A percentile compares a stretch with the other conserved stretches of the same genome.
Evolutionary conservation across 2,113 vertebrate species (phyloP).

Genomic region (Brachyistius frenatus): DNA sequence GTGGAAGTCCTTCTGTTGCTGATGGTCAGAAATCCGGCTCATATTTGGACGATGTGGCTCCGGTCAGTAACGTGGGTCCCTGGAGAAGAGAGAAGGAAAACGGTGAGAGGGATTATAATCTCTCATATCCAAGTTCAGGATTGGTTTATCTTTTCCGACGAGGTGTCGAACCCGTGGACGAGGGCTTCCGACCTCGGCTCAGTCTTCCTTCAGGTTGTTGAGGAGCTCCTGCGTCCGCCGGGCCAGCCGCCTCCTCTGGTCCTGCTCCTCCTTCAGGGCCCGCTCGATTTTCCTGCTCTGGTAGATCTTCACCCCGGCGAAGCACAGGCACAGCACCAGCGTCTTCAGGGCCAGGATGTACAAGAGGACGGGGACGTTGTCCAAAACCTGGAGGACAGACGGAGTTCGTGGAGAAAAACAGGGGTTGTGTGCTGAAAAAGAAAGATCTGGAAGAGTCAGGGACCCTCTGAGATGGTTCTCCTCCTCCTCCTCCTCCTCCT

Average conservation of each 20-base stretch:
- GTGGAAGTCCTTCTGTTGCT: background rate
- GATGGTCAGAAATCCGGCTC: background rate
- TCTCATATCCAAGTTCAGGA: too few relatives aligned
- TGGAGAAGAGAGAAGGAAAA: constrained; percentile 8
- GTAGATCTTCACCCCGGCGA: constrained; percentile 93
- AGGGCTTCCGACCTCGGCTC: constrained; percentile 29
- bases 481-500: background rate
- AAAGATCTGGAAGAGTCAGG: constrained; percentile 31
- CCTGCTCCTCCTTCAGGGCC: constrained; percentile 81
- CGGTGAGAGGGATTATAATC: background rate
- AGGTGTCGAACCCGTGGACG: background rate
- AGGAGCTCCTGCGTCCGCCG: constrained; percentile 82
- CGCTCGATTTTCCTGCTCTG: constrained; percentile 87
- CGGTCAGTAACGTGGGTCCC: background rate
- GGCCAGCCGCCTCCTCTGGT: constrained; percentile 75
- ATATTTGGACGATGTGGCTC: background rate
- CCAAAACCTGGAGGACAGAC: constrained; percentile 85
- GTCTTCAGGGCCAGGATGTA: constrained; percentile 97
- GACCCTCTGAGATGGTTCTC: background rate
- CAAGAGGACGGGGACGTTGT: constrained; percentile 92
- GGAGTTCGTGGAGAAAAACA: background rate
- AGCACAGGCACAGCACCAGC: constrained; percentile 91
- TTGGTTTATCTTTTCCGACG: too few relatives aligned
- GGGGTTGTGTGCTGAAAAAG: background rate
- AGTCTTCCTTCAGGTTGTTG: constrained; percentile 87